Evolutionary conservation across 2,797 vertebrate genomes (phyloP).

Genomic region (Peromyscus nudipes): DNA sequence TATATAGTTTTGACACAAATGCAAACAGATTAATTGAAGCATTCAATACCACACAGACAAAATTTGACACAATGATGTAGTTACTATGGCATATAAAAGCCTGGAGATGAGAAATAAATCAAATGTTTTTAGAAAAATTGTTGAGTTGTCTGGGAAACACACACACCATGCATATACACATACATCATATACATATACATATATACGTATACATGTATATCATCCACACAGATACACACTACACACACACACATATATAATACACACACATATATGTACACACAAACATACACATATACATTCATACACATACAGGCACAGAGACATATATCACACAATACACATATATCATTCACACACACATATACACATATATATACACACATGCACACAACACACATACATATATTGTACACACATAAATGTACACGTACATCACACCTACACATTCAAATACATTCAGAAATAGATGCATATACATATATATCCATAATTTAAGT

Average conservation of each 20-base stretch:
- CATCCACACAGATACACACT: neutral
- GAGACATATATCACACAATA: neutral
- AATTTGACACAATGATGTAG: neutral
- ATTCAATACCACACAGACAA: neutral
- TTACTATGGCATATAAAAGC: neutral
- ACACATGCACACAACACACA: neutral
- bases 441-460: neutral
- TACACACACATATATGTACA: neutral
- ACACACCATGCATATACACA: neutral
- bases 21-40: neutral
- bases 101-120: neutral
- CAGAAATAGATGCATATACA: too few species aligned
- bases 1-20: neutral
- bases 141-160: slow-evolving; percentile 6
- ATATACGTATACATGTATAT: neutral
- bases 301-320: neutral
- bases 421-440: neutral
- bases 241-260: neutral
- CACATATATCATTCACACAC: neutral
- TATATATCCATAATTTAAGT: neutral
- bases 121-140: neutral
- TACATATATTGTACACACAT: neutral
- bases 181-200: neutral
- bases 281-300: neutral
- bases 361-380: neutral